Conservation (phyloP, 2,888 invertebrate genomes). For the Baronia brevicornis region DNA sequence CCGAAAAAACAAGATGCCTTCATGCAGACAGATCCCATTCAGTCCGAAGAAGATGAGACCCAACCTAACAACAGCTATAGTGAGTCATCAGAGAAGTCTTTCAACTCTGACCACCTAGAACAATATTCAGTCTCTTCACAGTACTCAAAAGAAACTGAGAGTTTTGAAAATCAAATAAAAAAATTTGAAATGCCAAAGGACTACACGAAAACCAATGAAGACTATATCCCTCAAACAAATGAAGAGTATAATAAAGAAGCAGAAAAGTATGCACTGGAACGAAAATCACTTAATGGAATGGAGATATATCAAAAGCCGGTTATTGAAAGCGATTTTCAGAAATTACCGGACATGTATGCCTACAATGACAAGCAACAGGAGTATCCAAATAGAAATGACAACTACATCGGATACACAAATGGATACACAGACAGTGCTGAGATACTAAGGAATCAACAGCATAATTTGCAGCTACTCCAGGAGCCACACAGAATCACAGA, state of each 20-base stretch:
- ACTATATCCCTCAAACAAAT: conserved; percentile 57
- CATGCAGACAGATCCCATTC: conserved; percentile 65
- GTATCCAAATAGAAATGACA: conserved; percentile 26
- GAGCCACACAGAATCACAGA: conserved; percentile 50
- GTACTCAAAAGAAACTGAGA: conserved; percentile 10
- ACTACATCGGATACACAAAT: conserved; percentile 27
- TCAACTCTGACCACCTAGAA: conserved; percentile 19
- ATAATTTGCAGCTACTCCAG: conserved; percentile 54
- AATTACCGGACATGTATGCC: conserved; percentile 30
- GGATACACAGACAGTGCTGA: conserved; percentile 45
- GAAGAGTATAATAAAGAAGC: conserved; percentile 66
- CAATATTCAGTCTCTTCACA: conserved; percentile 3
- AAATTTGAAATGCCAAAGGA: conserved; percentile 47
- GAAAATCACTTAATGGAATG: conserved; percentile 47
- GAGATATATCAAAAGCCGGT: conserved; percentile 39
- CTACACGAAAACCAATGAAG: conserved; percentile 47
- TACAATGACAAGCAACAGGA: conserved; percentile 33
- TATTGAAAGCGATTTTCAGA: conserved; percentile 32
- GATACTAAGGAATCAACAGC: conserved; percentile 52
- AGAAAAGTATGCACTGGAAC: conserved; percentile 54
- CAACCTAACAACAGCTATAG: conserved; percentile 41
- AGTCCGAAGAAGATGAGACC: conserved; percentile 47
- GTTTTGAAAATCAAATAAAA: conserved; percentile 26
- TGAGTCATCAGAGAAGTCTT: conserved; percentile 29
- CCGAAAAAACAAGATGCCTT: conserved; percentile 63